These are phyloP conservation scores for Diarsia dahlii DNA, from an alignment of 2,888 invertebrate species.

Conservation along the genomic window DNA sequence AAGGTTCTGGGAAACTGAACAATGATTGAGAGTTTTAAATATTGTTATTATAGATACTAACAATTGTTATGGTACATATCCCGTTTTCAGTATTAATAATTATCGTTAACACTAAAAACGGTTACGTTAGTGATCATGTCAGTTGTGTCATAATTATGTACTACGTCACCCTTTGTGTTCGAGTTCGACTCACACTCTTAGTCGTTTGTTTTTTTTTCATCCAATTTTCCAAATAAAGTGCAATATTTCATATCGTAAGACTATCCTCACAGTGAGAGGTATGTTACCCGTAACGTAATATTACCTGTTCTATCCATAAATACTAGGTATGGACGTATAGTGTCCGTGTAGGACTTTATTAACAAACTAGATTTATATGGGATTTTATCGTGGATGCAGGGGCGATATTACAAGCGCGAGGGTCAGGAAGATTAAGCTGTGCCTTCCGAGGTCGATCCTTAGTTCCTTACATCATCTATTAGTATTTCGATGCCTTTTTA, in stretches of 20 bases:
- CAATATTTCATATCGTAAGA: slow-evolving; percentile 23
- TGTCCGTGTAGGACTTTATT: slow-evolving; percentile 6
- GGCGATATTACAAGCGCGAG: not conserved
- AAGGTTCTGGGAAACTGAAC: too few species aligned
- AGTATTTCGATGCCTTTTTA: too few species aligned
- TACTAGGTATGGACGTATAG: not conserved
- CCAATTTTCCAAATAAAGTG: not conserved
- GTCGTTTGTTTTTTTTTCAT: not conserved
- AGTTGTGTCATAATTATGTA: not conserved
- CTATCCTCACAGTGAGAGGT: slow-evolving; percentile 40
- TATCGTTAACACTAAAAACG: too few species aligned
- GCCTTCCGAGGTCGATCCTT: not conserved
- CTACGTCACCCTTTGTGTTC: not conserved
- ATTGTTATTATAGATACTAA: too few species aligned
- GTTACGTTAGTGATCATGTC: too few species aligned
- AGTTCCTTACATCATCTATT: not conserved
- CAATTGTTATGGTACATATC: too few species aligned
- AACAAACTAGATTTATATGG: slow-evolving; percentile 6
- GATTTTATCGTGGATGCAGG: not conserved
- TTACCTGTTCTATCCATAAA: slow-evolving; percentile 4
- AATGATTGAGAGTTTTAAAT: too few species aligned
- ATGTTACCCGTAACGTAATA: not conserved
- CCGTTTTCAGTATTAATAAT: too few species aligned
- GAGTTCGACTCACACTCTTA: not conserved
- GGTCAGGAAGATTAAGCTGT: not conserved